Evolutionary conservation across 2,113 vertebrate species (phyloP).

Genomic region (Delphinus delphis): DNA sequence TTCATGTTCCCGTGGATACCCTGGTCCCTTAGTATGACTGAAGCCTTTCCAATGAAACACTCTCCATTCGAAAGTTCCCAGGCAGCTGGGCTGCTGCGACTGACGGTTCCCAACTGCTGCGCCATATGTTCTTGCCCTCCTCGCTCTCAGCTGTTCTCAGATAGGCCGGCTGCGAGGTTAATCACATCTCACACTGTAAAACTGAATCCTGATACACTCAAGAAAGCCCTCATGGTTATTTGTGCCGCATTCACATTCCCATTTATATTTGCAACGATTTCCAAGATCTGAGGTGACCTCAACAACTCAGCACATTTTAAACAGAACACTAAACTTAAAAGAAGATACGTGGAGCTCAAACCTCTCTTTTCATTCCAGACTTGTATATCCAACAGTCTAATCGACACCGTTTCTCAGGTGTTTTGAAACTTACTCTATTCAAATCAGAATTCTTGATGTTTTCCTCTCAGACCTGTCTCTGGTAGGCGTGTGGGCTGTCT

Average conservation of each 20-base stretch:
- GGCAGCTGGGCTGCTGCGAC: conserved; percentile 3
- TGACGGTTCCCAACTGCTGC: conserved; percentile 36
- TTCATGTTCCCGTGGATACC: not conserved
- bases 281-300: not conserved
- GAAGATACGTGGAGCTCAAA: not conserved
- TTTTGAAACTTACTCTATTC: not conserved
- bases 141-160: conserved; percentile 43
- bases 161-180: not conserved
- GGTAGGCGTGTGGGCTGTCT: not conserved
- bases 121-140: not conserved
- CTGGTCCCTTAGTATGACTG: not conserved
- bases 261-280: not conserved
- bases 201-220: conserved; percentile 25
- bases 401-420: not conserved
- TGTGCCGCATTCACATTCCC: not conserved
- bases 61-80: not conserved
- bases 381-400: not conserved
- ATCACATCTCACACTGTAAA: not conserved
- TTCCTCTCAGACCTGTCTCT: not conserved
- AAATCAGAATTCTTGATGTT: not conserved
- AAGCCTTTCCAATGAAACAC: not conserved
- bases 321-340: not conserved
- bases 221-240: not conserved
- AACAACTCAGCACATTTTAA: conserved; percentile 4
- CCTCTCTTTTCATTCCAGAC: not conserved